phyloP scores from a whole-genome alignment of 2,888 invertebrate genomes.

The Oscheius sp. region DNA sequence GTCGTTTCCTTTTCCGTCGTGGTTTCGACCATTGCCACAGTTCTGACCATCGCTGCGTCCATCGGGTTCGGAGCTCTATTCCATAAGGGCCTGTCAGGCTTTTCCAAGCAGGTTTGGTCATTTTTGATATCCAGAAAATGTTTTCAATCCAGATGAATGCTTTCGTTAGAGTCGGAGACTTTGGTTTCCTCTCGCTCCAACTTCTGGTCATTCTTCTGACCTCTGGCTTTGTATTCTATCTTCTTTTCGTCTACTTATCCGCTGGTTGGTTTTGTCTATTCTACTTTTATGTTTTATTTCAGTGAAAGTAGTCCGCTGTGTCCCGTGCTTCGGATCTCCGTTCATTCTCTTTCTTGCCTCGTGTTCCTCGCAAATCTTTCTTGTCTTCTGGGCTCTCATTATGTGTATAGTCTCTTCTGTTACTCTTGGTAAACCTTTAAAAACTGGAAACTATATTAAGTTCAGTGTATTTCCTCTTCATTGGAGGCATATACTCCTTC shows the following conservation, averaged over 20 bases:
- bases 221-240: slow-evolving; percentile 34
- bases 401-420: slow-evolving; percentile 41
- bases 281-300: slow-evolving; percentile 4
- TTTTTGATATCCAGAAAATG: background rate
- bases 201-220: slow-evolving; percentile 23
- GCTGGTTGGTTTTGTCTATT: slow-evolving; percentile 4
- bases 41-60: slow-evolving; percentile 19
- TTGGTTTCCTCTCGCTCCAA: slow-evolving; percentile 27
- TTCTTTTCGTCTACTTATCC: slow-evolving; percentile 32
- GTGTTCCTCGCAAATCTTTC: slow-evolving; percentile 37
- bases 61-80: slow-evolving; percentile 30
- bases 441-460: background rate
- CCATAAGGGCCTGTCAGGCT: slow-evolving; percentile 31
- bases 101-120: slow-evolving; percentile 28
- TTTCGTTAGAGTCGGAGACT: slow-evolving; percentile 38
- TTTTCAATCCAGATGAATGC: slow-evolving; percentile 37
- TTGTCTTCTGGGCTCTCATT: slow-evolving; percentile 41
- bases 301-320: slow-evolving; percentile 32
- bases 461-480: slow-evolving; percentile 46
- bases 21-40: slow-evolving; percentile 23
- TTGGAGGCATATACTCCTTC: slow-evolving; percentile 46
- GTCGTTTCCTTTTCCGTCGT: slow-evolving; percentile 33
- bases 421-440: slow-evolving; percentile 29
- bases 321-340: slow-evolving; percentile 28
- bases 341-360: slow-evolving; percentile 38